Percentiles rank a stretch among this genome's conserved stretches.
Conservation (phyloP, 2,113 vertebrate genomes). For the Dicrurus megarhynchus region DNA sequence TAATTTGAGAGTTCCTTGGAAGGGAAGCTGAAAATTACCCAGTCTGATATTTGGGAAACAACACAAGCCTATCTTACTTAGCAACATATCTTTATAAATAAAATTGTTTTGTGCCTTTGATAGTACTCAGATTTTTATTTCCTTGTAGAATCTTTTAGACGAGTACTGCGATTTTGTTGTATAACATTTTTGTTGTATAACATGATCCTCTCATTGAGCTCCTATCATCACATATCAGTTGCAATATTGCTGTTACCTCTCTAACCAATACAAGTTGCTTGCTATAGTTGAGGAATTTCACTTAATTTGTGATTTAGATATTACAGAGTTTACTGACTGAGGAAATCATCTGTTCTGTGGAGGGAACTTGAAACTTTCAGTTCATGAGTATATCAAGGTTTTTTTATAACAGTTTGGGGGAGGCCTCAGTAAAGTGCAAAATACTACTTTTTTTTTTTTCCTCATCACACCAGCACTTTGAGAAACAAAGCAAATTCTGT, state of each 20-base stretch:
- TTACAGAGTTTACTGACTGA: neutral
- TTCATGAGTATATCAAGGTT: rapidly evolving
- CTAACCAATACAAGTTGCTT: neutral
- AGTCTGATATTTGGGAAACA: neutral
- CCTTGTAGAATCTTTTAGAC: neutral
- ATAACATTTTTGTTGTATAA: neutral
- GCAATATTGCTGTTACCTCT: neutral
- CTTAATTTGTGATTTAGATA: neutral
- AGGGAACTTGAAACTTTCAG: neutral
- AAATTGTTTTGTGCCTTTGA: neutral
- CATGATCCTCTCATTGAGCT: neutral
- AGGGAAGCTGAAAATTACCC: neutral
- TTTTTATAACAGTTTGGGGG: neutral
- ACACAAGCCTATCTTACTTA: neutral
- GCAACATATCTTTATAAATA: neutral
- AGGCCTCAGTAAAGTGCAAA: neutral
- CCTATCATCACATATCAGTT: neutral
- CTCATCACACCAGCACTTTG: neutral
- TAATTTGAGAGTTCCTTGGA: neutral
- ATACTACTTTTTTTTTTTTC: neutral
- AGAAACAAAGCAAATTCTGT: neutral
- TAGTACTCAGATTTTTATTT: neutral
- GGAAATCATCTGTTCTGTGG: neutral
- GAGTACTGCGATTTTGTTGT: neutral
- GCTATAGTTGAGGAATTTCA: neutral